These are phyloP conservation scores for Malacosoma neustria DNA, from an alignment of 2,888 invertebrate species.

Conservation along the genomic window DNA sequence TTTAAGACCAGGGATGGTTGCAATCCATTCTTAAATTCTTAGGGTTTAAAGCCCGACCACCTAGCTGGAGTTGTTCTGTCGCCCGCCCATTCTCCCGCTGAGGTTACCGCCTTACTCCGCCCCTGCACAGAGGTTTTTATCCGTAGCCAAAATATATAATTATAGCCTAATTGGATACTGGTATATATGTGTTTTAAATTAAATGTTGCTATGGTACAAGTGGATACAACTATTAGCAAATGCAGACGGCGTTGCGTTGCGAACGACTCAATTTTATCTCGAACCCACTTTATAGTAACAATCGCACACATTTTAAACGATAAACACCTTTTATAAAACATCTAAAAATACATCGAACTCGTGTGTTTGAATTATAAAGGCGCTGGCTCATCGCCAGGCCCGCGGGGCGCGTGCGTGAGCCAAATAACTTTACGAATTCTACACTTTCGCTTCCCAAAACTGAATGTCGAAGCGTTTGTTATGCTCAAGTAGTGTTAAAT, in stretches of 20 bases:
- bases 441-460: conserved; percentile 49
- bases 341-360: conserved; percentile 59
- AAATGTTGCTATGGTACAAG: conserved; percentile 9
- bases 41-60: no score
- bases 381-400: conserved; percentile 53
- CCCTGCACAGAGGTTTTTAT: no score
- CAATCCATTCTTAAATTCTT: no score
- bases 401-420: conserved; percentile 47
- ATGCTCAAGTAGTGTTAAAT: conserved; percentile 44
- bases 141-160: no score
- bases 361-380: conserved; percentile 62
- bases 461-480: conserved; percentile 35
- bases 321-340: conserved; percentile 65
- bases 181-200: conserved; percentile 8
- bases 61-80: no score
- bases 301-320: conserved; percentile 34
- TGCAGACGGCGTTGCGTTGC: background rate
- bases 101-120: no score
- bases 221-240: no score
- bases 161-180: no score
- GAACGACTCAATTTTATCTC: conserved; percentile 8
- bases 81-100: no score
- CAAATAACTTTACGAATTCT: conserved; percentile 55
- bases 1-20: no score
- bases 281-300: conserved; percentile 34